phyloP scores from a whole-genome alignment of 2,888 invertebrate genomes.

The Dexiosoma caninum region DNA sequence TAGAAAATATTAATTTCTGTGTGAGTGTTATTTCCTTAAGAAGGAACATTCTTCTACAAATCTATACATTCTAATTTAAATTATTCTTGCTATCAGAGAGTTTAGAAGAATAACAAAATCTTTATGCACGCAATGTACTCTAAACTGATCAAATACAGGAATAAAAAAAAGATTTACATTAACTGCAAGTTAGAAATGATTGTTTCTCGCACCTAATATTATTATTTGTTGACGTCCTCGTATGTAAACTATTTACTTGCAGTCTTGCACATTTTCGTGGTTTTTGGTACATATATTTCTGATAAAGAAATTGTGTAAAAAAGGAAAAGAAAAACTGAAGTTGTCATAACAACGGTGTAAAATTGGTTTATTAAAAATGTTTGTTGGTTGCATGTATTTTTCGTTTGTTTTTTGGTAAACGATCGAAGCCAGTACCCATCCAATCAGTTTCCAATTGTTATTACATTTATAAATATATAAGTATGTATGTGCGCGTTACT shows the following conservation, averaged over 20 bases:
- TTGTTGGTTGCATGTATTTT: slow-evolving; percentile 14
- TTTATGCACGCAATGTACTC: too few species aligned
- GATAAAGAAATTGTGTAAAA: not conserved
- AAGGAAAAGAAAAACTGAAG: not conserved
- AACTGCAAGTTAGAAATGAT: not conserved
- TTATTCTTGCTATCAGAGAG: too few species aligned
- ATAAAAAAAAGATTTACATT: not conserved
- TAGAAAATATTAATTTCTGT: too few species aligned
- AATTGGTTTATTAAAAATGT: slow-evolving; percentile 58
- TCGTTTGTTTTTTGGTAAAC: not conserved
- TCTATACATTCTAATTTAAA: too few species aligned
- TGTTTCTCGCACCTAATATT: not conserved
- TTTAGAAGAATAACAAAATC: too few species aligned
- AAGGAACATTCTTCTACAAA: too few species aligned
- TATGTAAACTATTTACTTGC: not conserved
- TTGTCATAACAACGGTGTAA: slow-evolving; percentile 62
- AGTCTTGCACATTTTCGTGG: not conserved
- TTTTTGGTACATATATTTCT: slow-evolving; percentile 47
- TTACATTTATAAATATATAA: not conserved
- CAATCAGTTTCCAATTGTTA: slow-evolving; percentile 32
- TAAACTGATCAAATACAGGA: not conserved
- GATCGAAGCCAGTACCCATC: not conserved
- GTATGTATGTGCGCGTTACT: not conserved
- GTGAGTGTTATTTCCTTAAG: too few species aligned
- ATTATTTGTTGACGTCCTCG: not conserved